Base-by-base conservation (phyloP, 1,140 invertebrate genomes). In the Penaeus chinensis region DNA sequence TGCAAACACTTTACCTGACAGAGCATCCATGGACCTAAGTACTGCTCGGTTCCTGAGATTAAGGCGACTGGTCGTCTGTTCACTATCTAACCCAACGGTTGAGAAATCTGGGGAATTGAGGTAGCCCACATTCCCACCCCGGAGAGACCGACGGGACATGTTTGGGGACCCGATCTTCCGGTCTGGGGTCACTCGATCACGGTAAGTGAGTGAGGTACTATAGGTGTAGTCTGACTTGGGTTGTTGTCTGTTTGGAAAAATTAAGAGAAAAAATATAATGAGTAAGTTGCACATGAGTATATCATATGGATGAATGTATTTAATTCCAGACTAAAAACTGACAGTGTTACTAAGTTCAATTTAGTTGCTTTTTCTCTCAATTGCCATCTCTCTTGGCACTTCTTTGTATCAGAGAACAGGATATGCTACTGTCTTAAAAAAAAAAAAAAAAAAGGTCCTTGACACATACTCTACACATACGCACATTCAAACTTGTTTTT, bases 141-240 rank as follows among this genome's bases (percentile, higher is more conserved):
- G 92, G 87, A 93, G 91, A 69, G 95, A 94, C 77, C 94, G 93
- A 22, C 96, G 94, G 0, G 95, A 96, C 96, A 96, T 96, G 91
- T 96, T 96, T 3, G 96, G 96, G 93, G 96, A 96, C 27, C 95
- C 95, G 85, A 96, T 93, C 86, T 95, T 93, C 32, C 95, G 87
- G 79, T 89, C 96, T 5, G 95, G 95, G 0, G 95, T 95, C 85
- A 96, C 93, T 96, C 86, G 95, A 88, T 95, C 94, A 27, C 95
- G 94, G 92, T 95, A 95, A 88, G 94, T 94, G n/a, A 96, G 96
- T 65, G 94, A 91, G 66, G 93, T 93, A 0, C 95, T 96, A 92
- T 96, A 96, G 10, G 96, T 96, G 92, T 96, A 96, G 92, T 96
- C 95, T 89, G 96, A 96, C 93, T 96, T 96, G 10, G 95, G 95